Evolutionary conservation across 1,140 invertebrate species (phyloP), one percentile per base, ranked within the genome.

Genomic region (Microplitis demolitor): DNA sequence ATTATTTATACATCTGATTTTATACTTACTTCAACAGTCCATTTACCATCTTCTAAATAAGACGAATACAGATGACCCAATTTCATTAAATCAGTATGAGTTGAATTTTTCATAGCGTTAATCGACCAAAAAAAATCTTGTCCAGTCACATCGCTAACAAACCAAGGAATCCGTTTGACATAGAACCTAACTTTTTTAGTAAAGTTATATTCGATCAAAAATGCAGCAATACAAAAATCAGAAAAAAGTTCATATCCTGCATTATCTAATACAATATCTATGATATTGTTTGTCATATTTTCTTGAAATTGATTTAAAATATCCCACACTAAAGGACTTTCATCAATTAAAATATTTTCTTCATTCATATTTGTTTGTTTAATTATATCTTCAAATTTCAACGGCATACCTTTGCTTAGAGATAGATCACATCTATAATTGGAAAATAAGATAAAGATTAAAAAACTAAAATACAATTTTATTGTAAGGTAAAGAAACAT

Each of bases 131-230:
- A 76, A 63, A 98, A 92, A 88, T 99, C 98, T 4, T 85, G 79
- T 16, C 77, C 77, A 5, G 91, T 95, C 1, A 93, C 93, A 85
- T 99, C 98, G 8, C 97, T 99, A 1, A 99, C 92, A 84, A 96
- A 99, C 98, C 98, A 99, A 0, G 98, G 97, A 76, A 96, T 93
- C 8, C 89, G 87, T 89, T 99, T 99, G 0, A 93, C 92, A 84
- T 98, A 92, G 78, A 99, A 94, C 69, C 93, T 86, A 54, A 99
- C 88, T 86, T 90, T 91, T 37, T 88, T 83, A 0, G 92, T 93
- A 14, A 96, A 85, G 54, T 91, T 89, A 66, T 90, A 87, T 13
- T 88, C 82, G 31, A 94, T 83, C 3, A 99, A 84, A 79, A 94
- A 95, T 76, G 94, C 92, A 11, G 95, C 94, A 9, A 99, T 82